Percentiles rank a stretch among this genome's conserved stretches.
phyloP scores from a whole-genome alignment of 2,113 vertebrate genomes.

The Grammomys dolichurus region DNA sequence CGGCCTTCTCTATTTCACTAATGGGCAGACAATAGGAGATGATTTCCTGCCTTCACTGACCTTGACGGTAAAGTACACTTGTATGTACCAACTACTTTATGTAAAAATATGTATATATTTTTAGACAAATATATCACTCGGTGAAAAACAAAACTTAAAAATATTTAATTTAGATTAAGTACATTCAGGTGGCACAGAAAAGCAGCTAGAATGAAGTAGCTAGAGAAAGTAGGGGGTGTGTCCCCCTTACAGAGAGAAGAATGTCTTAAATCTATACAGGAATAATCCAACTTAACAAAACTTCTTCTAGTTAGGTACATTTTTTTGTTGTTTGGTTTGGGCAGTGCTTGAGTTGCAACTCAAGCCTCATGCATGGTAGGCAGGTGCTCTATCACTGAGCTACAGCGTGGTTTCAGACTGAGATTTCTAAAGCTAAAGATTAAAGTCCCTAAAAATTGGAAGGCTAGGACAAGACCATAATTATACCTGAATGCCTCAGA shows the following conservation, averaged over 20 bases:
- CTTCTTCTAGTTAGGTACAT: background rate
- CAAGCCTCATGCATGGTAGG: background rate
- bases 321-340: background rate
- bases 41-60: background rate
- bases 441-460: background rate
- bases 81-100: background rate
- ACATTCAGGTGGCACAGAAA: background rate
- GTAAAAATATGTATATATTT: background rate
- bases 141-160: conserved; percentile 39
- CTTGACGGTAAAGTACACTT: background rate
- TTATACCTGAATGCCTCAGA: conserved; percentile 21
- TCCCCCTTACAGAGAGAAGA: background rate
- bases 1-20: background rate
- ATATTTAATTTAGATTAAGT: conserved; percentile 45
- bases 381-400: background rate
- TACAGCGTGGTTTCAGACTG: background rate
- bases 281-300: background rate
- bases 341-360: background rate
- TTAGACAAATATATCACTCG: background rate
- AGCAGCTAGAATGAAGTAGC: conserved; percentile 4
- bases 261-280: background rate
- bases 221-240: background rate
- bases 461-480: background rate
- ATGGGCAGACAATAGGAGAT: background rate
- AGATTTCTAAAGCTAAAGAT: background rate